Base-by-base conservation (phyloP, 2,888 invertebrate species). In the Tiliacea aurago region DNA sequence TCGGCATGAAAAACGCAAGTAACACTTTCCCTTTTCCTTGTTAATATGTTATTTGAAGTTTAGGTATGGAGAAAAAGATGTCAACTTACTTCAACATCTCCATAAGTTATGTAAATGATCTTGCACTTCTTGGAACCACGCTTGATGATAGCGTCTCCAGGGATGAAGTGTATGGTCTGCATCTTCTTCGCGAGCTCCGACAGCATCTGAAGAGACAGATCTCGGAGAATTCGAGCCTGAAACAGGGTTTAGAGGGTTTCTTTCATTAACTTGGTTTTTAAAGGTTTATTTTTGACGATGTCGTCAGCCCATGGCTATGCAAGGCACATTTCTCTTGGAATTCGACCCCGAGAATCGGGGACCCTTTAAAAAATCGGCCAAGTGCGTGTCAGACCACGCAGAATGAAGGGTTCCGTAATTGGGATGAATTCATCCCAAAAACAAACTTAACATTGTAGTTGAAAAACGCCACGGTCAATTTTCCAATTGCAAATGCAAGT, bases 141-240 rank as follows among this genome's bases (percentile, higher is more conserved):
- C 76, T 92, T 90, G 75, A 95, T 93, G 63, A 95, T 94, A 4
- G 90, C 80, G 70, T 95, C 95, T 7, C 95, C 95, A 0, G 95
- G 95, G 10, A 95, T 95, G 75, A 92, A 95, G 73, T 94, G 90
- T 5, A 93, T 90, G 0, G 95, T 95, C 37, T 90, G 88, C 94
- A 95, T 94, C 20, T 85, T 89, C 83, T 93, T 93, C 4, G 94
- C 91, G 20, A 95, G 61, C 75, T 95, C 95, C 0, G 93, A 91
- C 4, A 95, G 84, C 66, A 95, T 93, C 73, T 92, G 90, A 72
- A 93, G 90, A 0, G 94, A 90, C 1, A 95, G 86, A n/a, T 95
- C 92, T 3, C 92, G 89, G 0, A 95, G 90, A 28, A 95, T 89
- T 3, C 90, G 90, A 41, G 92, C 90, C 95, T 95, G 74, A 5